Evolutionary conservation across 2,888 invertebrate species (phyloP), one percentile per base, ranked within the genome.

Genomic region (Metallyticus violacea): DNA sequence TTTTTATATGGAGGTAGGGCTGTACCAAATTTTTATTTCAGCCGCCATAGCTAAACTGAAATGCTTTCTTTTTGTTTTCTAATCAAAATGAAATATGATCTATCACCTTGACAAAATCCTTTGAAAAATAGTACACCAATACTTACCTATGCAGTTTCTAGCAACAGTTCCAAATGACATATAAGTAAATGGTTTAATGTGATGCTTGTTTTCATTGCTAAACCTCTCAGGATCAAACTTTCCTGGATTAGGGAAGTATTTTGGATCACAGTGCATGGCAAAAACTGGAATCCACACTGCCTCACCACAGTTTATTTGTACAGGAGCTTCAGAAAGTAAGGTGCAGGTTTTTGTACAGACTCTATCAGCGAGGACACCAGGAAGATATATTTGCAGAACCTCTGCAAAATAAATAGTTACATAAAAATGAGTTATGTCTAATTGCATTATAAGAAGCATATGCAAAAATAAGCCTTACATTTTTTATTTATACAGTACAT

Each of bases 101-200:
- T n/a, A n/a, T n/a, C n/a, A n/a, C n/a, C n/a, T n/a, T n/a, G n/a
- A n/a, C n/a, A n/a, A n/a, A n/a, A n/a, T n/a, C n/a, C n/a, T n/a
- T n/a, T n/a, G n/a, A n/a, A n/a, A n/a, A n/a, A n/a, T n/a, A n/a
- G n/a, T n/a, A n/a, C n/a, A n/a, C n/a, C n/a, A n/a, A n/a, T 77
- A 79, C 88, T 90, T 89, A 92, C 94, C 95, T 85, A 95, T 94
- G 89, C 95, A 95, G 89, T 93, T 94, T 87, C 95, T 92, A 1
- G 93, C 94, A 4, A 95, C 95, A 0, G 92, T 77, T 1, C 94
- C 94, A 85, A 94, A 94, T 0, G 94, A 94, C 89, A 93, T 88
- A 87, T 93, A 94, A 0, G 92, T 90, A 81, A 92, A 92, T 0
- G 92, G 92, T n/a, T 91, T 89, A 26, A 93, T 92, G n/a, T 92